Base-by-base conservation (phyloP, 1,140 invertebrate genomes). In the Psilanteris sp. region DNA sequence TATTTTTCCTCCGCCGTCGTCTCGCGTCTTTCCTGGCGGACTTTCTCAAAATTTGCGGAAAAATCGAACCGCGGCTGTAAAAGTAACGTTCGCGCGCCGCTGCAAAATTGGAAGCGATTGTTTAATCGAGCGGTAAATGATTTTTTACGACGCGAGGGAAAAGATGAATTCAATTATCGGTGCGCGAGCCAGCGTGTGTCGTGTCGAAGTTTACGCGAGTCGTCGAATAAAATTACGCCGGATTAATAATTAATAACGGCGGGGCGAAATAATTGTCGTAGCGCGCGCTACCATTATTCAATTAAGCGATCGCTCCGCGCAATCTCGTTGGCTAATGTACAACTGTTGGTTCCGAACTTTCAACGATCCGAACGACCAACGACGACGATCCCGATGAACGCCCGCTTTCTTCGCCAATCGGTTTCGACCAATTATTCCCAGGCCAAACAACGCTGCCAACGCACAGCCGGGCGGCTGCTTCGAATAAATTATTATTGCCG, bases 81-180 rank as follows among this genome's bases (percentile, higher is more conserved):
- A 46, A 61, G 29, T 39, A 16, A 37, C 9, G 32, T 16, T 13
- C 1, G 39, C 18, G 44, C 5, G 48, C 22, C 41, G 20, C 0
- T 27, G 39, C 26, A 70, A 70, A 70, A 61, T 54, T 50, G 52
- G 9, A 29, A 13, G 34, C 62, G 37, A 52, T 50, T 24, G 54
- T 32, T 48, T 41, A 52, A 41, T 59, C 66, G 54, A 26, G 32
- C 43, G 52, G 34, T 14, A 52, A 70, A 59, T 70, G 26, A 70
- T 61, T 70, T 70, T 70, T 61, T 61, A 59, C 32, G 26, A 13
- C 43, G 36, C 10, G 50, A n/a, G 26, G 41, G 27, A 32, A 48
- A 59, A 68, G 48, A 62, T 34, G 68, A 72, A 55, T 55, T 57
- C 68, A 73, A 73, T 71, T 70, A 70, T 70, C 34, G 26, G 31